Percentiles rank a stretch among this genome's conserved stretches.
Evolutionary conservation across 35 echinoderm and acorn worm species (phyloP).

Genomic region (Heliocidaris erythrogramma): DNA sequence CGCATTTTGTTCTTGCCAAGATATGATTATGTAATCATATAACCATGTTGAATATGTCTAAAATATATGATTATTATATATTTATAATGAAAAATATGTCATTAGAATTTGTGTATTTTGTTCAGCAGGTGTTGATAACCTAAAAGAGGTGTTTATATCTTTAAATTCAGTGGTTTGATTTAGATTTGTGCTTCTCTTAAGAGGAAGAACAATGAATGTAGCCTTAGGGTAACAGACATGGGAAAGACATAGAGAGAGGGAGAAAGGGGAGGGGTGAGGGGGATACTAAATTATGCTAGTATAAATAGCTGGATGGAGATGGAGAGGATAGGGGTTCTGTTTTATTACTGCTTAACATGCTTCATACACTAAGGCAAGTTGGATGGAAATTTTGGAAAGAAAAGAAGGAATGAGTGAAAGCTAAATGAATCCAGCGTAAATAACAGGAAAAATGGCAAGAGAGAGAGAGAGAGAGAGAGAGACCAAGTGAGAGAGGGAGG

Average conservation of each 20-base stretch:
- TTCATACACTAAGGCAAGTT: neutral
- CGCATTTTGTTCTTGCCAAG: no score
- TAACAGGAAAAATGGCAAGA: neutral
- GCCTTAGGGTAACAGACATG: neutral
- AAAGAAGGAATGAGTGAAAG: neutral
- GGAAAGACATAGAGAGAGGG: neutral
- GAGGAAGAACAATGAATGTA: neutral
- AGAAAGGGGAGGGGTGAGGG: neutral
- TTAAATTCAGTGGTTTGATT: neutral
- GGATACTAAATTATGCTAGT: conserved; percentile 18
- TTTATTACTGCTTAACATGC: neutral
- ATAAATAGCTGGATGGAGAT: neutral
- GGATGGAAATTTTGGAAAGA: neutral
- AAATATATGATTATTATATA: no score
- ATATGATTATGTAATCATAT: no score
- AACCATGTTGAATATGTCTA: no score
- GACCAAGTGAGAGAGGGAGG: no score
- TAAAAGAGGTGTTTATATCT: neutral
- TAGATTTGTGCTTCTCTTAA: neutral
- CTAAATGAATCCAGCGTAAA: neutral
- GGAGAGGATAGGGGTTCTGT: neutral
- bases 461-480: neutral
- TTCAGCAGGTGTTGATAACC: neutral
- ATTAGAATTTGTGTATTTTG: neutral
- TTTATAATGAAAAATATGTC: no score